Conservation (phyloP, 2,797 vertebrate genomes). For the Microctenopoma steveboyesi region DNA sequence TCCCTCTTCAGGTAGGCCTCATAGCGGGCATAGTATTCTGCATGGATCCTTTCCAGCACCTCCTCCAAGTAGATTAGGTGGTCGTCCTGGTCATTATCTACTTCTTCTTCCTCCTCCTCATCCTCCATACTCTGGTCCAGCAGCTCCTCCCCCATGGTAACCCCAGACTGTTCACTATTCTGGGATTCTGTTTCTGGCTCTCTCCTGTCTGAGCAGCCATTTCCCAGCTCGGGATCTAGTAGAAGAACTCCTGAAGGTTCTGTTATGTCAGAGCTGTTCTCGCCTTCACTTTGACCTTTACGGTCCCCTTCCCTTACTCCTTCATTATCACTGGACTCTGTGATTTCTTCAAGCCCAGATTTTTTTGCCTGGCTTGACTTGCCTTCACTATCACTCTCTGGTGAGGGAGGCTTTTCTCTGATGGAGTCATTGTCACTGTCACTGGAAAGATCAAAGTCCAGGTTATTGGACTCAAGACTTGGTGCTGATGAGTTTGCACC, state of each 20-base stretch:
- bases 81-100: constrained; percentile 90
- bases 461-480: constrained; percentile 75
- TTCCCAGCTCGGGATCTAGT: constrained; percentile 87
- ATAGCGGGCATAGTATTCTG: constrained; percentile 91
- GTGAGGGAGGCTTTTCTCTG: constrained; percentile 73
- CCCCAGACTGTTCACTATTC: constrained; percentile 95
- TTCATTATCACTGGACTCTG: constrained; percentile 33
- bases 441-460: constrained; percentile 94
- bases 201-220: constrained; percentile 88
- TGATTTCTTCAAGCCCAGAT: constrained; percentile 34
- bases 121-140: constrained; percentile 96
- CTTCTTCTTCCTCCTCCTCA: constrained; percentile 86
- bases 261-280: constrained; percentile 48
- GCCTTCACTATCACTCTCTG: constrained; percentile 63
- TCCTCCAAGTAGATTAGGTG: constrained; percentile 97
- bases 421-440: constrained; percentile 89
- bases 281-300: constrained; percentile 62
- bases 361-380: constrained; percentile 36
- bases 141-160: constrained; percentile 94
- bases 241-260: constrained; percentile 77
- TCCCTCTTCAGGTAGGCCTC: constrained; percentile 87
- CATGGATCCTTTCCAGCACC: constrained; percentile 92
- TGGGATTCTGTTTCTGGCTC: constrained; percentile 96
- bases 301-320: constrained; percentile 50
- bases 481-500: constrained; percentile 50